A percentile compares a stretch with the other conserved stretches of the same genome.
Conservation (phyloP, 1,140 invertebrate genomes). For the Scaptomyza montana region DNA sequence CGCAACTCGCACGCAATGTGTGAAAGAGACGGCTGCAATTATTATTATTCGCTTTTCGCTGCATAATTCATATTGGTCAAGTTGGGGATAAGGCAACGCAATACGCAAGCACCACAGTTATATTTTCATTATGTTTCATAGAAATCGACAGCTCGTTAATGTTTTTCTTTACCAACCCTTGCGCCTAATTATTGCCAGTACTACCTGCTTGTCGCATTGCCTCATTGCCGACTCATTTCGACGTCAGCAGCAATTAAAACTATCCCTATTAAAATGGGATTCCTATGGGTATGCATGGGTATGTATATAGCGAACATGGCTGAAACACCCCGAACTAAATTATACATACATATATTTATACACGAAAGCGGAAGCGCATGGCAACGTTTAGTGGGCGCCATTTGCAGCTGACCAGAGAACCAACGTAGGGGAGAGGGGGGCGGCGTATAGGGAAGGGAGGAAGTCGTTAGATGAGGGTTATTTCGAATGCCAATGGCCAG, state of each 20-base stretch:
- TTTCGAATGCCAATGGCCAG: constrained; percentile 28
- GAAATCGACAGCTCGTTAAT: constrained; percentile 49
- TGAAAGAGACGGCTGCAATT: constrained; percentile 28
- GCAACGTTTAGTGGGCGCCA: constrained; percentile 72
- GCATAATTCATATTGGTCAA: constrained; percentile 45
- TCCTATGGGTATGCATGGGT: neutral
- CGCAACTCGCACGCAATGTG: constrained; percentile 51
- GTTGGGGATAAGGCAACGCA: neutral
- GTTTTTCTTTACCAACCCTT: neutral
- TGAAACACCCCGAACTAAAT: constrained; percentile 32
- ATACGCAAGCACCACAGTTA: constrained; percentile 36
- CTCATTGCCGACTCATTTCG: constrained; percentile 32
- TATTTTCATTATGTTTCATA: constrained; percentile 60
- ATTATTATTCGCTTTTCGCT: constrained; percentile 58
- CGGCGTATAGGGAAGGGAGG: constrained; percentile 28
- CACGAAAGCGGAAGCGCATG: constrained; percentile 72
- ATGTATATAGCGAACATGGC: constrained; percentile 57
- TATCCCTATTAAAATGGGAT: constrained; percentile 5
- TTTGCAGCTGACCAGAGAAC: constrained; percentile 43
- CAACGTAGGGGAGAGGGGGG: neutral
- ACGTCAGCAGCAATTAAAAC: constrained; percentile 57
- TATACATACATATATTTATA: no score
- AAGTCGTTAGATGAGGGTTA: constrained; percentile 3
- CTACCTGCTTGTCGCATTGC: constrained; percentile 32
- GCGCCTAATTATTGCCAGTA: constrained; percentile 51